Evolutionary conservation across 2,888 invertebrate genomes (phyloP), one percentile per base, ranked within the genome.

Genomic region (Anaspis maculata): DNA sequence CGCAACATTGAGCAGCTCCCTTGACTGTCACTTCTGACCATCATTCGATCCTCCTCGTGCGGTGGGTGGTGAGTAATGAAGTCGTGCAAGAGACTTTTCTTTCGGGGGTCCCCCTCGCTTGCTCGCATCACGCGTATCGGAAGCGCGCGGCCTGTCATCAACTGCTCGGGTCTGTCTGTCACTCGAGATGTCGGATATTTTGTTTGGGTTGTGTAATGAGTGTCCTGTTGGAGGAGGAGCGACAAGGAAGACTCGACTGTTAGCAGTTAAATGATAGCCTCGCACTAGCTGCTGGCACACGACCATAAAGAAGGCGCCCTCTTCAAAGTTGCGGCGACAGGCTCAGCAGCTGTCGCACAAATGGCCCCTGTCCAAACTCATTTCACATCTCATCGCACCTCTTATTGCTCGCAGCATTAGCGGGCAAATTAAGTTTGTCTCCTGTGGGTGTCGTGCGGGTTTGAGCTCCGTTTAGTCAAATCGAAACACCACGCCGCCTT

Each of bases 301-400:
- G 39, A 39, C 28, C 15, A 19, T 28, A 22, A 33, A 30, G 21
- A n/a, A n/a, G n/a, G n/a, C n/a, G n/a, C n/a, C n/a, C n/a, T 28
- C 33, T 32, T 22, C 37, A 30, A 56, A 56, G 54, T 57, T 59
- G 60, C 51, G 46, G 43, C 46, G 5, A 24, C 5, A 24, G 23
- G 30, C 33, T 31, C 16, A 35, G 33, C 57, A 57, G 54, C 57
- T 59, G 60, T 51, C 47, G 44, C 46, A 47, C 52, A 58, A 59
- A 61, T 59, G 59, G 58, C 54, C 55, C 52, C 38, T 59, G 55
- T 59, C 57, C 58, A 58, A 59, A 56, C 54, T 52, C 52, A 59
- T 60, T 60, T 58, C 49, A 57, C 54, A 49, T 52, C 53, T 56
- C 54, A 52, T 51, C 51, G 49, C 54, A 48, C 54, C 43, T 49